phyloP scores from a whole-genome alignment of 2,888 invertebrate species.

The Craniophora ligustri region DNA sequence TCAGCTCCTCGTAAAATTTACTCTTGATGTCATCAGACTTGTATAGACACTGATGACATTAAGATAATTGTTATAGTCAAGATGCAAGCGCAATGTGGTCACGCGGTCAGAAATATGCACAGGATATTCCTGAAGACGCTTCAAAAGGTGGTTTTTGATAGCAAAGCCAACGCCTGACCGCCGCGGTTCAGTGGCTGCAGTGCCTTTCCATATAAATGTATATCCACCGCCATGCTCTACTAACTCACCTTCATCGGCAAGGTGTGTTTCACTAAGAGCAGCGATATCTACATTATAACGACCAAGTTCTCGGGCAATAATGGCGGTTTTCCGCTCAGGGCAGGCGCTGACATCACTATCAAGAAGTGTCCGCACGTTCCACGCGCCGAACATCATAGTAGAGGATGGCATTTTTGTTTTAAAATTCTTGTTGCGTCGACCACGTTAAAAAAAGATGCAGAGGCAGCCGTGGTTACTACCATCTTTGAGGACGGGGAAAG shows the following conservation, averaged over 20 bases:
- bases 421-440: background rate
- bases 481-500: no score
- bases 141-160: slow-evolving; percentile 22
- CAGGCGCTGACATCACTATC: slow-evolving; percentile 35
- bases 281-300: no score
- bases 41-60: no score
- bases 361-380: slow-evolving; percentile 39
- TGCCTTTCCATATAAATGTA: slow-evolving; percentile 48
- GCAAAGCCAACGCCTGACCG: slow-evolving; percentile 36
- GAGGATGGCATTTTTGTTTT: background rate
- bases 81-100: no score
- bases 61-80: no score
- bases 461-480: no score
- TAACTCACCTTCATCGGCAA: no score
- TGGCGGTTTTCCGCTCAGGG: slow-evolving; percentile 48
- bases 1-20: slow-evolving; percentile 28
- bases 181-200: slow-evolving; percentile 15
- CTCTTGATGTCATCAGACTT: slow-evolving; percentile 6
- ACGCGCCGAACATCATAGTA: no score
- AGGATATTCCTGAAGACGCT: background rate
- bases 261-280: no score
- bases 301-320: no score
- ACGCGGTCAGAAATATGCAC: slow-evolving; percentile 35
- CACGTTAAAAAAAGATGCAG: background rate
- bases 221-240: slow-evolving; percentile 35